phyloP scores from a whole-genome alignment of 2,797 vertebrate species.

The Balearica regulorum region DNA sequence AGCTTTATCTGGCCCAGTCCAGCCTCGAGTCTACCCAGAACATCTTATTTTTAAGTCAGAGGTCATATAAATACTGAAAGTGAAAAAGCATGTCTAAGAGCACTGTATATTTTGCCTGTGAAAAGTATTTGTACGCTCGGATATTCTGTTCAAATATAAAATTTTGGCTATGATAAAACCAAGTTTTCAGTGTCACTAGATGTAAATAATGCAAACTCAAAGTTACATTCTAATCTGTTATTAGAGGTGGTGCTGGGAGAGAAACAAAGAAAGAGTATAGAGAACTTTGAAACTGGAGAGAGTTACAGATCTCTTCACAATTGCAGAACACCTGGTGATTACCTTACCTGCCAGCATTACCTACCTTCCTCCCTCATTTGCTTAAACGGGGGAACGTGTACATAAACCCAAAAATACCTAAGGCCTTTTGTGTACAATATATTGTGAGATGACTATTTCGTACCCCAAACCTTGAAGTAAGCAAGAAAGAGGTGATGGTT shows the following conservation, averaged over 20 bases:
- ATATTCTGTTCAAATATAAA: background rate
- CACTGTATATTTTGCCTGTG: background rate
- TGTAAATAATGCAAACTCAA: background rate
- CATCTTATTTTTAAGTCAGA: background rate
- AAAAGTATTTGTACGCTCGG: background rate
- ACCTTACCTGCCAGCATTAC: background rate
- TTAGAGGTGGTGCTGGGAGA: background rate
- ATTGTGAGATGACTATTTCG: background rate
- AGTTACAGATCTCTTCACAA: background rate
- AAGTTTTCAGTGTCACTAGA: background rate
- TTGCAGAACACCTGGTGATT: background rate
- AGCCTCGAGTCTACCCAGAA: background rate
- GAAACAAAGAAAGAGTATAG: background rate
- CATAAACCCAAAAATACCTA: background rate
- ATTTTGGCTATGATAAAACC: background rate
- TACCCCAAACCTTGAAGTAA: background rate
- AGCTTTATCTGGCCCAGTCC: background rate
- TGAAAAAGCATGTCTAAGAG: background rate
- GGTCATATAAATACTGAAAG: background rate
- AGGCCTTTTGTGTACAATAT: background rate
- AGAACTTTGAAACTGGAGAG: background rate
- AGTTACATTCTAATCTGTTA: background rate
- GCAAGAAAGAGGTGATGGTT: background rate
- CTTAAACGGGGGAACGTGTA: background rate
- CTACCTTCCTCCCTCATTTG: background rate